A percentile compares a stretch with the other conserved stretches of the same genome.
These are phyloP conservation scores for Mastomys coucha DNA, from an alignment of 2,113 vertebrate genomes.

Conservation along the genomic window DNA sequence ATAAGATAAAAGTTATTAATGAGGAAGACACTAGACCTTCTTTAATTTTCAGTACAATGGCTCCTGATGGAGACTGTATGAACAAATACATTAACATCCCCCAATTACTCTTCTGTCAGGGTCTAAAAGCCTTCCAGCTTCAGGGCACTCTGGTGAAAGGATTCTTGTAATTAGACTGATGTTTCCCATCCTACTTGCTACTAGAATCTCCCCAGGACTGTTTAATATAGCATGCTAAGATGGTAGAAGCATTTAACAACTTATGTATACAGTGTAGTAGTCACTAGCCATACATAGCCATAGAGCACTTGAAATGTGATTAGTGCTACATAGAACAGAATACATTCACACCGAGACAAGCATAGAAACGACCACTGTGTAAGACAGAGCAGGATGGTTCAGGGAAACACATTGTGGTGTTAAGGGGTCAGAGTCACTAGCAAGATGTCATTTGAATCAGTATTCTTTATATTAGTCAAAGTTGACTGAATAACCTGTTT, in stretches of 20 bases:
- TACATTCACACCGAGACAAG: conserved; percentile 16
- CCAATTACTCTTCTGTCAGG: conserved; percentile 18
- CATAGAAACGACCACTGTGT: background rate
- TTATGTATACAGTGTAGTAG: background rate
- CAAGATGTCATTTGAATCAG: background rate
- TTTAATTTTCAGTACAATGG: conserved; percentile 45
- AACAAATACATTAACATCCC: conserved; percentile 36
- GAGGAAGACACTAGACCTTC: conserved; percentile 2
- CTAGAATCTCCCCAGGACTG: background rate
- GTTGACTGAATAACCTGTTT: background rate
- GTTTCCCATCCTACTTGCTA: background rate
- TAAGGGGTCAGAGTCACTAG: background rate
- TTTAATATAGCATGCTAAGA: background rate
- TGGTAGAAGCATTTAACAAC: background rate
- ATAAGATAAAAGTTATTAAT: conserved; percentile 49
- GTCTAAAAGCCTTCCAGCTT: background rate
- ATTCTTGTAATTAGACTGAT: conserved; percentile 50
- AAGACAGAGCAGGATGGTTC: background rate
- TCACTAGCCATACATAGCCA: background rate
- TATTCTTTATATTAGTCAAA: conserved; percentile 26
- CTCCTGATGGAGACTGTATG: background rate
- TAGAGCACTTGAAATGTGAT: conserved; percentile 47
- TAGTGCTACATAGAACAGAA: background rate
- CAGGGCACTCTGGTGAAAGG: background rate
- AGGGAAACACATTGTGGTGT: background rate